Evolutionary conservation across 2,797 vertebrate genomes (phyloP), one percentile per base, ranked within the genome.

Genomic region (Phrynocephalus vlangalii): DNA sequence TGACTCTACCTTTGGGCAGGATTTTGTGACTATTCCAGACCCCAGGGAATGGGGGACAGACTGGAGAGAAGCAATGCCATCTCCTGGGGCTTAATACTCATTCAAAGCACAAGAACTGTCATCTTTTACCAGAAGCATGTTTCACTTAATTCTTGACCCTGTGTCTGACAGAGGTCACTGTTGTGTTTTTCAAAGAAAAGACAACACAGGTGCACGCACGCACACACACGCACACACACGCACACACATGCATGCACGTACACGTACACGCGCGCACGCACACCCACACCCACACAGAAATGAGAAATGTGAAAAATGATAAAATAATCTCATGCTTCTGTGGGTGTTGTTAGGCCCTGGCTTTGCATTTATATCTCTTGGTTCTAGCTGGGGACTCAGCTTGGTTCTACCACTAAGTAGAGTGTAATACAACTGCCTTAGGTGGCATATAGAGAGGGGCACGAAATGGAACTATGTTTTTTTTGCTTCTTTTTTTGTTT

Each of bases 51-150:
- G 76, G 26, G 67, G 84, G 70, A 87, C 2, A 50, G 50, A 67
- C 79, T 82, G 81, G 82, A 50, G 72, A 86, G 71, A 60, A 92
- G 88, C 79, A 16, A 26, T 3, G 0, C 3, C 3, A 7, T 84
- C 56, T 13, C 60, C 88, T 68, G 56, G 83, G 88, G 56, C 78
- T 44, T 82, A 84, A 63, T 68, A 85, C 72, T 71, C 16, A n/a
- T 79, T 26, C 24, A 0, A 56, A 90, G 26, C 68, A 91, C 13
- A 82, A 79, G 66, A 90, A 30, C 26, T 89, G 90, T 90, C 92
- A 56, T 56, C 50, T 93, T 85, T 76, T 5, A 90, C 92, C 86
- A 90, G 89, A 85, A 3, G 86, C 88, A 77, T 87, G 10, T 50
- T 91, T 91, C 0, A 0, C 87, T 83, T 86, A 0, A 38, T 81